Percentiles rank a stretch among this genome's conserved stretches.
Conservation (phyloP, 2,113 vertebrate genomes). For the Otolemur garnettii region DNA sequence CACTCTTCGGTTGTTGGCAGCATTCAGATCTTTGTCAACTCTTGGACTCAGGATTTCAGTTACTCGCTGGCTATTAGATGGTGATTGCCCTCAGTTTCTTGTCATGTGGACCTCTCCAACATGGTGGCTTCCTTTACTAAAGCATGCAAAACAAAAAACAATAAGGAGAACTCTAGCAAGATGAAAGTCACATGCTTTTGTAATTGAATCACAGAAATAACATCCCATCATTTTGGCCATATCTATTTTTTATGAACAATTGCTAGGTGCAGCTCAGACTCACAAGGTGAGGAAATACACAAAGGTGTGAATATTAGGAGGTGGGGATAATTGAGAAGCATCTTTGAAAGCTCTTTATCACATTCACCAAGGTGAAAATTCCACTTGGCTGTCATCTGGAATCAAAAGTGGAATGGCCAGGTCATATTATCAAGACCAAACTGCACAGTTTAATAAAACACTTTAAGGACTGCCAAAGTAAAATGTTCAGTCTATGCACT, state of each 20-base stretch:
- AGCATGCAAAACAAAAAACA: not conserved
- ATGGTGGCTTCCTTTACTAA: not conserved
- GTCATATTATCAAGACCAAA: not conserved
- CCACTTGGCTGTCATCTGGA: not conserved
- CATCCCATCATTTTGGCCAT: not conserved
- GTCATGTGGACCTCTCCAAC: not conserved
- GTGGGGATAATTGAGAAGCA: not conserved
- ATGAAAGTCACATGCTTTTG: not conserved
- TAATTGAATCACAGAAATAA: not conserved
- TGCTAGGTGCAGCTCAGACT: not conserved
- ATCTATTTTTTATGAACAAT: not conserved
- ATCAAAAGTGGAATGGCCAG: not conserved
- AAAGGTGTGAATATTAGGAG: not conserved
- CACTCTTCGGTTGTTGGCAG: not conserved
- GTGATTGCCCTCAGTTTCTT: not conserved
- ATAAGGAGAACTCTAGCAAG: not conserved
- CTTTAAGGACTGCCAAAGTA: not conserved
- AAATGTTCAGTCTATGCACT: not conserved
- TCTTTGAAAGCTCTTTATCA: not conserved
- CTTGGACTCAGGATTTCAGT: not conserved
- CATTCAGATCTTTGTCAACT: not conserved
- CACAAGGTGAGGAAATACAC: not conserved
- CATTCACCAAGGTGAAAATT: not conserved
- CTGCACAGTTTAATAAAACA: not conserved
- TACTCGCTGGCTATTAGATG: not conserved